Base-by-base conservation (phyloP, 2,113 vertebrate genomes). In the Apteryx mantelli region DNA sequence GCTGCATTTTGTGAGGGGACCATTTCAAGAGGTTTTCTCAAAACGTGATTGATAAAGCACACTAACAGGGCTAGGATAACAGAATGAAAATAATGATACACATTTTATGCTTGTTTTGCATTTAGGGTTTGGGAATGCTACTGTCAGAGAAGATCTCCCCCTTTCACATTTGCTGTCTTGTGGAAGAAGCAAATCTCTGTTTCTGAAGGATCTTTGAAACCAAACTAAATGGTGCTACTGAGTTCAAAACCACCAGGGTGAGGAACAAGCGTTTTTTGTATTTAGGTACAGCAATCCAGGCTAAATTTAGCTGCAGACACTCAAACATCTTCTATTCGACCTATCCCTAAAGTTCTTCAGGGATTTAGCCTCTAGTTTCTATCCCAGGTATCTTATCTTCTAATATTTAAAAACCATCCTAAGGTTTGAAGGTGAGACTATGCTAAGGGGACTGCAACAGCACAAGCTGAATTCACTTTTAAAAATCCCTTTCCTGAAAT, bases 1-100 rank as follows among this genome's bases (percentile, higher is more conserved):
- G n/a, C 5, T 0, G 0, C 24, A 40, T 55, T 91, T 50, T 84
- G n/a, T 2, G 18, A 81, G 58, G 73, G 75, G 48, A 11, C 58
- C 26, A 2, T 74, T 89, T 44, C 44, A 24, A 40, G 60, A 16
- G 34, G 44, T 82, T 68, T 76, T 50, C 20, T 86, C 52, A 34
- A 46, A 78, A 71, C 4, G 7, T 11, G 26, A 50, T 40, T 60
- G 26, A 46, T 86, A 71, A 82, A 82, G 48, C 36, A 68, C 38
- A 26, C 8, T 50, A 83, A 11, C 17, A 80, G 38, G 24, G 18
- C 14, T 13, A 24, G 26, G 2, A 11, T 32, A 30, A 58, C 7
- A 82, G 56, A 10, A 28, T 61, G 32, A 52, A 88, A 73, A 74
- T 9, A 60, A 4, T 10, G 38, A 66, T 25, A 25, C 6, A 22